phyloP scores from a whole-genome alignment of 2,113 vertebrate genomes.

The Coturnix japonica region DNA sequence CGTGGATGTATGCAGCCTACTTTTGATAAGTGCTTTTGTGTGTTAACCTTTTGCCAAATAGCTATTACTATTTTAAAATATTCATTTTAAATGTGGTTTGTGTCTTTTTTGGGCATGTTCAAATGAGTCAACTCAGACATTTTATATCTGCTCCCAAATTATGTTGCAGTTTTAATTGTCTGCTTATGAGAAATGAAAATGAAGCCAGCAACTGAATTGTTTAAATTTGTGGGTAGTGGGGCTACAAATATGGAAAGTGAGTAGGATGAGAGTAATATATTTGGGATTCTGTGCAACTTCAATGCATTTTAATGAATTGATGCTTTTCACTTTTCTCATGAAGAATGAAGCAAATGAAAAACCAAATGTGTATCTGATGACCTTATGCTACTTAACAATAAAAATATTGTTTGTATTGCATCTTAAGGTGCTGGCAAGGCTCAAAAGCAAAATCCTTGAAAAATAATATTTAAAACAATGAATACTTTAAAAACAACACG shows the following conservation, averaged over 20 bases:
- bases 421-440: neutral
- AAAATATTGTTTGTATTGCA: neutral
- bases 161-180: neutral
- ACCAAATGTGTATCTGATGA: neutral
- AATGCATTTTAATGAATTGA: neutral
- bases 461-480: neutral
- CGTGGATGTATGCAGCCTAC: neutral
- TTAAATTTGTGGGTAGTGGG: neutral
- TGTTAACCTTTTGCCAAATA: conserved; percentile 1
- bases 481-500: neutral
- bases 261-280: neutral
- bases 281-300: neutral
- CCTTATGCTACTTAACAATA: neutral
- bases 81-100: neutral
- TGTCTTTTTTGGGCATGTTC: conserved; percentile 13
- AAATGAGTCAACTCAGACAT: conserved; percentile 16
- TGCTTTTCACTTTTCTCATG: neutral
- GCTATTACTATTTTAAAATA: conserved; percentile 9
- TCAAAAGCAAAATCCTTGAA: neutral
- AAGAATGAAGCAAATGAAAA: neutral
- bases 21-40: neutral
- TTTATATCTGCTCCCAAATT: conserved; percentile 8
- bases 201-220: neutral
- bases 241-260: neutral
- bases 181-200: neutral